Percentiles rank a stretch among this genome's conserved stretches.
These are phyloP conservation scores for Brachyptera risi DNA, from an alignment of 2,888 invertebrate genomes.

Conservation along the genomic window DNA sequence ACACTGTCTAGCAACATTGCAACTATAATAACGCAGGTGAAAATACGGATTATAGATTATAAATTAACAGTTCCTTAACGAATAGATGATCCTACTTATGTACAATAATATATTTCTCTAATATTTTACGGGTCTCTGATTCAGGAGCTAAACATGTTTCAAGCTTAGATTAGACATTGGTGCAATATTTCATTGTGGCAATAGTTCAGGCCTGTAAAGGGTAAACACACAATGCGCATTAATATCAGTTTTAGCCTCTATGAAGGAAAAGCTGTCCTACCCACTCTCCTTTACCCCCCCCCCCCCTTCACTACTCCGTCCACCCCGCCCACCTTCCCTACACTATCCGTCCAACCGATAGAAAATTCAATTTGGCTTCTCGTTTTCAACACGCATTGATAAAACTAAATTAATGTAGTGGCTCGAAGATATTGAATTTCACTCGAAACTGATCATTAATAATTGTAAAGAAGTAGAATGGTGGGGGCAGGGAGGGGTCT, in stretches of 20 bases:
- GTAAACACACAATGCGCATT: neutral
- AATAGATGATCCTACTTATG: neutral
- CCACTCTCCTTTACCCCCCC: neutral
- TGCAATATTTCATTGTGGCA: neutral
- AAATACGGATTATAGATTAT: no score
- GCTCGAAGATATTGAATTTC: slow-evolving; percentile 18
- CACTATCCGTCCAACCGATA: neutral
- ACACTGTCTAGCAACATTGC: no score
- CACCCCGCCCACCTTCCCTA: neutral
- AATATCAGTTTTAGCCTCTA: neutral
- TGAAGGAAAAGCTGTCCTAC: neutral
- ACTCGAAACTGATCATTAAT: slow-evolving; percentile 15
- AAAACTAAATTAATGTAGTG: slow-evolving; percentile 14
- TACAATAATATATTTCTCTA: neutral
- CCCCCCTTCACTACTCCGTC: neutral
- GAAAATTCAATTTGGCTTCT: slow-evolving; percentile 3
- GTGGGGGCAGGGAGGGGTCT: no score
- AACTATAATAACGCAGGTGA: no score
- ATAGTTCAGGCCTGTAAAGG: neutral
- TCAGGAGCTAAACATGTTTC: neutral
- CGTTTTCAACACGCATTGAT: slow-evolving; percentile 7
- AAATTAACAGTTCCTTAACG: neutral
- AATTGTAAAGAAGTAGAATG: slow-evolving; percentile 4
- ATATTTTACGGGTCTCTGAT: neutral
- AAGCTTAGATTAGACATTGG: neutral